Evolutionary conservation across 37 sponge, comb jelly and placozoan genomes (phyloP).

Genomic region (Eunapius fragilis): DNA sequence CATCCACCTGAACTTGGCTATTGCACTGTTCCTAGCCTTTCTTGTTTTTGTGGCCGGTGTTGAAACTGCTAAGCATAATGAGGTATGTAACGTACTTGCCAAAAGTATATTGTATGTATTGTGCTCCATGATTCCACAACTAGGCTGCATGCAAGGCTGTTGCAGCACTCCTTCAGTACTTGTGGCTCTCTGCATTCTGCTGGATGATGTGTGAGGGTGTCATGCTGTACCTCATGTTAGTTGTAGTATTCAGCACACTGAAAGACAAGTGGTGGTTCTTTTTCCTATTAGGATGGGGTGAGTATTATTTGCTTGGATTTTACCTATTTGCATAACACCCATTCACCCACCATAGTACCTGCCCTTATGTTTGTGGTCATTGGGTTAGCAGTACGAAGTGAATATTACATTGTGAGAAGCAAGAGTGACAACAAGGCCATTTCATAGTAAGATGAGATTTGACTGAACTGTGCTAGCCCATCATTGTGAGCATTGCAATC

Average conservation of each 20-base stretch:
- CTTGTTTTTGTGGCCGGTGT: constrained; percentile 33
- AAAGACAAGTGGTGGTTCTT: constrained; percentile 57
- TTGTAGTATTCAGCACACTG: constrained; percentile 46
- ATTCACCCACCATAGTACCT: background rate
- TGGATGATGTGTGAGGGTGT: constrained; percentile 75
- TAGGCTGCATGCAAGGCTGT: constrained; percentile 23
- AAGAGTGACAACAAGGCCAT: background rate
- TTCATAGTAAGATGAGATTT: background rate
- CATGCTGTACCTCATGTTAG: constrained; percentile 68
- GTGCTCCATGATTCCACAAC: background rate
- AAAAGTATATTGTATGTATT: no score
- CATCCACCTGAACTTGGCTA: constrained; percentile 27
- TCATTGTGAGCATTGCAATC: no score
- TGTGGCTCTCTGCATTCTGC: constrained; percentile 57
- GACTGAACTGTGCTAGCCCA: no score
- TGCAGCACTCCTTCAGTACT: constrained; percentile 53
- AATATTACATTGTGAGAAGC: constrained; percentile 29
- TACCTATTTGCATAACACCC: no score
- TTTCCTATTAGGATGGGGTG: constrained; percentile 50
- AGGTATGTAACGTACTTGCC: background rate
- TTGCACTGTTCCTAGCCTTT: constrained; percentile 23
- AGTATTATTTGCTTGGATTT: background rate
- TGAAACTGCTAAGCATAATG: background rate
- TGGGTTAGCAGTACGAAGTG: constrained; percentile 23
- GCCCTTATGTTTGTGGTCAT: constrained; percentile 35